These are phyloP conservation scores for Amitus sp. DNA, from an alignment of 2,888 invertebrate species.

Conservation along the genomic window DNA sequence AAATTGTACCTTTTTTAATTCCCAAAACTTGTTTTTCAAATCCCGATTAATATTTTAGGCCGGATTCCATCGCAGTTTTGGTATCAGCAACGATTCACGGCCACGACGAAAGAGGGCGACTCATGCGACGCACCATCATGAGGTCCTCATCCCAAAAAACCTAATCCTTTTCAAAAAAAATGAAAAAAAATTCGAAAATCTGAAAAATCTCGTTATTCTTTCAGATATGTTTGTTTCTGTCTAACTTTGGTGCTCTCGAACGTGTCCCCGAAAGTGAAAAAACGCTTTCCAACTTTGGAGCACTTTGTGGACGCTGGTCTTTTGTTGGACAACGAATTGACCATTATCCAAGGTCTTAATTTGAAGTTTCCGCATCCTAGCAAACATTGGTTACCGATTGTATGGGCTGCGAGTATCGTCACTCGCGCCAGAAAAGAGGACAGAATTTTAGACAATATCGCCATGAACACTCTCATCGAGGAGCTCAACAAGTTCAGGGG, in stretches of 20 bases:
- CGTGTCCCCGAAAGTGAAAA: constrained; percentile 89
- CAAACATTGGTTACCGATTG: constrained; percentile 91
- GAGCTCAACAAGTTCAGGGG: constrained; percentile 71
- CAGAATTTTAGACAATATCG: constrained; percentile 89
- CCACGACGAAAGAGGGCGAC: constrained; percentile 69
- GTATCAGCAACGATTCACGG: constrained; percentile 71
- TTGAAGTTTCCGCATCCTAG: constrained; percentile 84
- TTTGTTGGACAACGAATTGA: constrained; percentile 82
- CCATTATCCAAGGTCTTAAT: constrained; percentile 82
- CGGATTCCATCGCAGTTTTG: constrained; percentile 70
- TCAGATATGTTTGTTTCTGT: constrained; percentile 76
- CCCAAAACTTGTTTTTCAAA: too few species aligned
- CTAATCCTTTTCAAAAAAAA: background rate
- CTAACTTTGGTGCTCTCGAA: constrained; percentile 88
- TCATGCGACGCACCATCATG: constrained; percentile 70
- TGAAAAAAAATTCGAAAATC: background rate
- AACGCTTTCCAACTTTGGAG: constrained; percentile 84
- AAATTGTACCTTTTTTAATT: too few species aligned
- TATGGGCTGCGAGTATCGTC: constrained; percentile 91
- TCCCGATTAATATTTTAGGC: too few species aligned
- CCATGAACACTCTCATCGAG: constrained; percentile 85
- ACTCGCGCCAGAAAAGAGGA: constrained; percentile 91
- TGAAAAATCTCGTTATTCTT: constrained; percentile 13
- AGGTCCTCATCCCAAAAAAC: too few species aligned
- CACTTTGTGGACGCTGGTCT: constrained; percentile 89